These are phyloP conservation scores for Papilio helenus DNA, from an alignment of 1,140 invertebrate genomes.

Conservation along the genomic window DNA sequence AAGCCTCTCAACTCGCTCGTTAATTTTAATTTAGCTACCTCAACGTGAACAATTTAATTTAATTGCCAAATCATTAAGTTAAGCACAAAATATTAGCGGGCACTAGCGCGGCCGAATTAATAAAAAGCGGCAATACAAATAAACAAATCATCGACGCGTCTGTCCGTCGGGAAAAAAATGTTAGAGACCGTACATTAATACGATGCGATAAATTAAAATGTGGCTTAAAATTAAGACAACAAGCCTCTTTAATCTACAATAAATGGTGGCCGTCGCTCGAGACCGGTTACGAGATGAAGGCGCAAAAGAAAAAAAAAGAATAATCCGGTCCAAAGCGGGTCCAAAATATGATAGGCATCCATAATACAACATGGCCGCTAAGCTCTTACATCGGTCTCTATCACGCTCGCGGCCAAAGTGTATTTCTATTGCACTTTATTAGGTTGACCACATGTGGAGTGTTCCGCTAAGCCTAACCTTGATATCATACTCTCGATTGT, in stretches of 20 bases:
- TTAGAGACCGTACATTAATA: slow-evolving; percentile 75
- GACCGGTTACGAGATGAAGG: slow-evolving; percentile 79
- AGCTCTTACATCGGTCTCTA: slow-evolving; percentile 69
- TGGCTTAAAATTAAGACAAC: slow-evolving; percentile 82
- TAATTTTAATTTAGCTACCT: slow-evolving; percentile 80
- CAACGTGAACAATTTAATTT: slow-evolving; percentile 81
- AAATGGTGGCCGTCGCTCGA: slow-evolving; percentile 78
- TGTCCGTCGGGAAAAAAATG: slow-evolving; percentile 72
- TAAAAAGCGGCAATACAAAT: slow-evolving; percentile 64
- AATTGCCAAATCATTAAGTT: slow-evolving; percentile 83
- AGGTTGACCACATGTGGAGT: slow-evolving; percentile 83
- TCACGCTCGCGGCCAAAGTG: slow-evolving; percentile 52
- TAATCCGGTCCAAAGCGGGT: slow-evolving; percentile 79
- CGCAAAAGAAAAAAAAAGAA: slow-evolving; percentile 78
- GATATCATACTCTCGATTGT: slow-evolving; percentile 78
- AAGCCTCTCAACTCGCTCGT: slow-evolving; percentile 68
- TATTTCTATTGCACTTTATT: slow-evolving; percentile 76
- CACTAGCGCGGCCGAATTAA: slow-evolving; percentile 74
- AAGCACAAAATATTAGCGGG: slow-evolving; percentile 79
- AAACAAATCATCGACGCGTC: slow-evolving; percentile 76
- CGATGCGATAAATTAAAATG: slow-evolving; percentile 79
- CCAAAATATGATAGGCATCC: slow-evolving; percentile 83
- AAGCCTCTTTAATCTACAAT: slow-evolving; percentile 83
- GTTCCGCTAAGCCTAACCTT: slow-evolving; percentile 82
- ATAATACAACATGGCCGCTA: slow-evolving; percentile 83